Conservation (phyloP, 2,888 invertebrate species). For the Stenchaetothrips biformis region DNA sequence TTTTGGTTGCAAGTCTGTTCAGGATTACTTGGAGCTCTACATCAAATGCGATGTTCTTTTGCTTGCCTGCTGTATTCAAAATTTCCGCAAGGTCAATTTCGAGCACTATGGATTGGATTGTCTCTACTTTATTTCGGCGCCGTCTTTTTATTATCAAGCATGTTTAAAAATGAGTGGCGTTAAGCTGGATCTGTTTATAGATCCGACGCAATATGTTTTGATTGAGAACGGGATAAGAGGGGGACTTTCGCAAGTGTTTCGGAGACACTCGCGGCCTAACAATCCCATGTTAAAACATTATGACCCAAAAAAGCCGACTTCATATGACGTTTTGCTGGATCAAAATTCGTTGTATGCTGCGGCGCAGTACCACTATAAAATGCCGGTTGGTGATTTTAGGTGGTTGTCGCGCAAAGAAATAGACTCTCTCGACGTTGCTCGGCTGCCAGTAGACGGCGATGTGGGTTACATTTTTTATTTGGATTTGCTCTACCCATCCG, state of each 20-base stretch:
- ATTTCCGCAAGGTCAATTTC: constrained; percentile 33
- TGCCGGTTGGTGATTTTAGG: background rate
- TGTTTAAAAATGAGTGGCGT: constrained; percentile 32
- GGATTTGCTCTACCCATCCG: background rate
- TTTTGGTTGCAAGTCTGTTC: background rate
- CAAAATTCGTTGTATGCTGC: background rate
- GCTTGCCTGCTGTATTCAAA: constrained; percentile 27
- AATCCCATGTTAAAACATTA: background rate
- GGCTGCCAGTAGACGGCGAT: background rate
- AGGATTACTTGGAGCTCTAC: background rate
- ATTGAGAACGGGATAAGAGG: constrained; percentile 35
- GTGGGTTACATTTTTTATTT: background rate
- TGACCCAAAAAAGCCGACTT: background rate
- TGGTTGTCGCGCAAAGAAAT: background rate
- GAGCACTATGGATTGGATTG: constrained; percentile 31
- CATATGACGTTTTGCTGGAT: background rate
- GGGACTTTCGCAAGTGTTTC: constrained; percentile 29
- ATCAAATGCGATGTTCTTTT: constrained; percentile 33
- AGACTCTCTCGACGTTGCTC: background rate
- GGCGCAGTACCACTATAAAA: background rate
- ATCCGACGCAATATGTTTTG: constrained; percentile 33
- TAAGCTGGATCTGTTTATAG: constrained; percentile 33
- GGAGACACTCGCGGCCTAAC: constrained; percentile 18
- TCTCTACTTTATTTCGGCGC: constrained; percentile 31
- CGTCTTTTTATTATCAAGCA: constrained; percentile 30